Percentiles rank a stretch among this genome's conserved stretches.
These are phyloP conservation scores for Hipparchia semele DNA, from an alignment of 2,888 invertebrate species.

Conservation along the genomic window DNA sequence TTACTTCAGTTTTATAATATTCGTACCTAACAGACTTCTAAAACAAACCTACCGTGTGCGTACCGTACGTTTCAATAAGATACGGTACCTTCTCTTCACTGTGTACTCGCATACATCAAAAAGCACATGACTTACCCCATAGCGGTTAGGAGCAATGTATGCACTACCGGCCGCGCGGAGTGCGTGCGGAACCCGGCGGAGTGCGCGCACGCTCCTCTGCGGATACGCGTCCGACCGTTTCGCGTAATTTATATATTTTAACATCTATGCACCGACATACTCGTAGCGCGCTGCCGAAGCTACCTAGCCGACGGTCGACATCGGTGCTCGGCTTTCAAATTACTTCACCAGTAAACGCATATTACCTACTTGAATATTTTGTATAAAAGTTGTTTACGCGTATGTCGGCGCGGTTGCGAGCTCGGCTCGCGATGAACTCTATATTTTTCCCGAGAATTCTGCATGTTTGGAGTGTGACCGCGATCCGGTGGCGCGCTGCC, in stretches of 20 bases:
- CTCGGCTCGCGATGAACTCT: slow-evolving; percentile 40
- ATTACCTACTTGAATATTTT: not conserved
- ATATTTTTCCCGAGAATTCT: slow-evolving; percentile 65
- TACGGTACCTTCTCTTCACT: too few species aligned
- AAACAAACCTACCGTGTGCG: too few species aligned
- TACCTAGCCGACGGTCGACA: not conserved
- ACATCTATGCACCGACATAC: not conserved
- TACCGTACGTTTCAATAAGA: too few species aligned
- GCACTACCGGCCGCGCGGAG: not conserved
- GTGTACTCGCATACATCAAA: not conserved
- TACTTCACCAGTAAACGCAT: not conserved
- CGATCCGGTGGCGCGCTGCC: slow-evolving; percentile 67
- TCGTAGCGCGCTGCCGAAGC: not conserved
- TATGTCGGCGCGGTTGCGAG: slow-evolving; percentile 21
- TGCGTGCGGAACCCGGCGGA: not conserved
- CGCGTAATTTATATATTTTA: not conserved
- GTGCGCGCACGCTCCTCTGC: not conserved
- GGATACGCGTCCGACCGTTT: not conserved
- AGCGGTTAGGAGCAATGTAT: not conserved
- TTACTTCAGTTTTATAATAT: too few species aligned
- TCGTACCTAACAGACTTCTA: too few species aligned
- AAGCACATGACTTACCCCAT: not conserved
- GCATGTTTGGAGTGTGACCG: slow-evolving; percentile 70
- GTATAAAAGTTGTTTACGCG: not conserved
- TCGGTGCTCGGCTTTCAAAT: not conserved